Base-by-base conservation (phyloP, 2,888 invertebrate species). In the Marasmarcha lunaedactyla region DNA sequence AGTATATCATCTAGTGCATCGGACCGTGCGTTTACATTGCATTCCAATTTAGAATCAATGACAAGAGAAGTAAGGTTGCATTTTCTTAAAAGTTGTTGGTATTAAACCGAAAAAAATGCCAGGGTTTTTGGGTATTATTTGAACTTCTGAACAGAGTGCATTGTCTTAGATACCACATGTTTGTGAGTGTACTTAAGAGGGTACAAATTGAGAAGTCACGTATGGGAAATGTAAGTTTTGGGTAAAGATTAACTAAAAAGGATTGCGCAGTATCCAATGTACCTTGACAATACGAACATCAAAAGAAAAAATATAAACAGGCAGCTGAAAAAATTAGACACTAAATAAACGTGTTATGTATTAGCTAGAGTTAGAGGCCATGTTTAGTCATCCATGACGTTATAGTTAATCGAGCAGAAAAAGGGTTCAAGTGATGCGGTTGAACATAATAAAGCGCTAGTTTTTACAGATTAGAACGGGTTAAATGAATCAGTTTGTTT, bases 1-100 rank as follows among this genome's bases (percentile, higher is more conserved):
- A 69, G 66, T 63, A 49, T 44, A 53, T 55, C 30, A 12, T 14
- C 20, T 20, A 30, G 13, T 20, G 5, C 14, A 14, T 12, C 25
- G 39, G 15, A 26, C 26, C 20, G 13, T 36, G 15, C 25, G 37
- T 37, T 37, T 34, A 39, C 41, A 44, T 44, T 41, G 36, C 42
- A 35, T 45, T 49, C 45, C 6, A 30, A 30, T 11, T 11, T 30
- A n/a, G 10, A 4, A 30, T 30, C 2, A 7, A 30, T 30, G 11
- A n/a, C n/a, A 10, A 11, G 3, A 10, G n/a, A 30, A 30, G 7
- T 20, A 20, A 20, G 20, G 20, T 20, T 20, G 3, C 30, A 11
- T 7, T 3, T 30, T 30, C 4, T n/a, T n/a, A 6, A 20, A 25
- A 6, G 27, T 13, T 36, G 9, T 9, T 12, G 5, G 10, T 25